Evolutionary conservation across 2,113 vertebrate genomes (phyloP), one percentile per base, ranked within the genome.

Genomic region (Aix galericulata): DNA sequence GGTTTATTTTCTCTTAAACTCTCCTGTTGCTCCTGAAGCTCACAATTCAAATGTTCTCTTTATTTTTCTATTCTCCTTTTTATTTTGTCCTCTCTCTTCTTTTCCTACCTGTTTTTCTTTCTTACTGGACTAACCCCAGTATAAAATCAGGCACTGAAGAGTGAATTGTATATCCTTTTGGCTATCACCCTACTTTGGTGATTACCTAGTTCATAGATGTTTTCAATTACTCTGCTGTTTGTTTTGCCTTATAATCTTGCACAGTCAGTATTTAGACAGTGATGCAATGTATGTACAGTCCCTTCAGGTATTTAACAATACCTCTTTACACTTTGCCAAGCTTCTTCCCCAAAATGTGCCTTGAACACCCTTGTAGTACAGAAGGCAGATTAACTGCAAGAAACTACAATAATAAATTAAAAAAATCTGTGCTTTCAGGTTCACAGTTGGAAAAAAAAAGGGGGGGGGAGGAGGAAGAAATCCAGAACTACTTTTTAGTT

Each of bases 181-280:
- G 83, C 34, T 92, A 89, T 76, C 78, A 74, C 78, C 63, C 73
- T 48, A 63, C 34, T 77, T 94, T 79, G 68, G 48, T 88, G 88
- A 97, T 89, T 82, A 58, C 71, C 75, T 90, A 94, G 72, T 94
- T 95, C 95, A 96, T 96, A 94, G 90, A 76, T 96, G 82, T 95
- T 95, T 97, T 95, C 93, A 97, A 97, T 97, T 97, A 97, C 89
- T 80, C 69, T 93, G 89, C 58, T 95, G 96, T 97, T 96, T 97
- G 92, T 96, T 97, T 97, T 96, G 90, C 83, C 91, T 96, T 94
- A 83, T 92, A 95, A 42, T 93, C 93, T 84, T 76, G 46, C 56
- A 12, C 80, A 73, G 86, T 78, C 91, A 44, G 93, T 96, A 94
- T 91, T 95, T 96, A 94, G 81, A 91, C 60, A 93, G 75, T 92